A percentile compares a stretch with the other conserved stretches of the same genome.
Evolutionary conservation across 37 sponge, comb jelly and placozoan genomes (phyloP).

Genomic region (Aphrocallistes beatrix): DNA sequence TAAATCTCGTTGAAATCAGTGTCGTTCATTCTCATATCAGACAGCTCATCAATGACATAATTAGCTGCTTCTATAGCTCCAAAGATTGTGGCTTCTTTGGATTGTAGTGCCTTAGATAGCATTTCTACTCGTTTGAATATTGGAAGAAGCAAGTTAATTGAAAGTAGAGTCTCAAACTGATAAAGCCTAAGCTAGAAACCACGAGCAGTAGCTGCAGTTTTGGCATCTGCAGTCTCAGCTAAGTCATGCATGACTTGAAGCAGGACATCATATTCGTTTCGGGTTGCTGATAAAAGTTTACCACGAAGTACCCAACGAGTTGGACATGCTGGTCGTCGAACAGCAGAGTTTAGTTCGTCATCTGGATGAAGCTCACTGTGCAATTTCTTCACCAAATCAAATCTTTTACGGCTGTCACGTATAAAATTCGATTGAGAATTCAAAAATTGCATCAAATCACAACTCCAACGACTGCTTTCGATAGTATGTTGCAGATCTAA

Average conservation of each 20-base stretch:
- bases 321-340: background rate
- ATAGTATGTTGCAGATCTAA: constrained; percentile 8
- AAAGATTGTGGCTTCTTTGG: constrained; percentile 20
- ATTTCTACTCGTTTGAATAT: background rate
- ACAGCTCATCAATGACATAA: constrained; percentile 13
- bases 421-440: background rate
- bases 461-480: constrained; percentile 1
- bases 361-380: background rate
- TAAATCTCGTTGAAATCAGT: constrained; percentile 13
- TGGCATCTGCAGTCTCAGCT: background rate
- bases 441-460: background rate
- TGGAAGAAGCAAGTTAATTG: background rate
- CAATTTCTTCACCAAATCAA: background rate
- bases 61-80: constrained; percentile 15
- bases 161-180: background rate
- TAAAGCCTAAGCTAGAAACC: background rate
- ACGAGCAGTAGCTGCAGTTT: background rate
- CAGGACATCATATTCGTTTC: background rate
- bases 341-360: background rate
- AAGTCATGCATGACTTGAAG: background rate
- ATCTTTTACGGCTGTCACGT: constrained; percentile 14
- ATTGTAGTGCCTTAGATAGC: background rate
- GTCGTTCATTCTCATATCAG: background rate
- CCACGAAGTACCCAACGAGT: background rate
- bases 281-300: background rate